phyloP scores from a whole-genome alignment of 2,888 invertebrate genomes.

The Eristalinus aeneus region DNA sequence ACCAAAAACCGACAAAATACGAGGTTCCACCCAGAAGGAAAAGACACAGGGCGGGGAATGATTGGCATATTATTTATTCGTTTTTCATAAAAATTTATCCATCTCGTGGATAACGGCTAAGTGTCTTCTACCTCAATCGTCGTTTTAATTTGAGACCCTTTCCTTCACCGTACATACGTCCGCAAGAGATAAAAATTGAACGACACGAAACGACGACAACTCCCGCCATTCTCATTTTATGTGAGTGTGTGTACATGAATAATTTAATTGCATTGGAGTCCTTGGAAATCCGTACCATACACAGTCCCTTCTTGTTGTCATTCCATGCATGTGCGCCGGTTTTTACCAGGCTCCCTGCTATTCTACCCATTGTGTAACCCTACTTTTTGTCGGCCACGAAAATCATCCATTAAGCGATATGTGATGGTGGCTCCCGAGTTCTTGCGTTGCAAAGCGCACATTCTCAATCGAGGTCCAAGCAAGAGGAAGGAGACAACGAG shows the following conservation, averaged over 20 bases:
- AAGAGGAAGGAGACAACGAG: constrained; percentile 11
- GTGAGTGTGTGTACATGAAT: constrained; percentile 14
- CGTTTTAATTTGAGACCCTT: not conserved
- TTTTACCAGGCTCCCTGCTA: not conserved
- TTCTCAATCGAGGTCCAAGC: constrained; percentile 50
- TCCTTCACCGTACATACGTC: not conserved
- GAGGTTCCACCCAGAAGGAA: not conserved
- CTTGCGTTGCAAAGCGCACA: constrained; percentile 24
- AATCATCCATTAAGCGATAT: constrained; percentile 14
- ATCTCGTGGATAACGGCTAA: constrained; percentile 21
- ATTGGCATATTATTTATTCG: not conserved
- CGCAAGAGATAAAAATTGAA: not conserved
- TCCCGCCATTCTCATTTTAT: not conserved
- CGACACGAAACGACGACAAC: not conserved
- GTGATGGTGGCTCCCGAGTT: constrained; percentile 9
- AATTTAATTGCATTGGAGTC: constrained; percentile 54
- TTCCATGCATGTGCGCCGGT: not conserved
- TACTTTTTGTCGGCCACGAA: constrained; percentile 16
- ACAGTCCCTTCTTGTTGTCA: not conserved
- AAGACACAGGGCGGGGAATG: not conserved
- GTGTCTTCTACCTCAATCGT: not conserved
- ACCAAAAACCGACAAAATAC: not conserved
- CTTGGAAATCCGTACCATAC: constrained; percentile 24
- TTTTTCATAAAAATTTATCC: not conserved
- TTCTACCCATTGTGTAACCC: constrained; percentile 41